These are phyloP conservation scores for Aphodius granarius DNA, from an alignment of 2,888 invertebrate species.

Conservation along the genomic window DNA sequence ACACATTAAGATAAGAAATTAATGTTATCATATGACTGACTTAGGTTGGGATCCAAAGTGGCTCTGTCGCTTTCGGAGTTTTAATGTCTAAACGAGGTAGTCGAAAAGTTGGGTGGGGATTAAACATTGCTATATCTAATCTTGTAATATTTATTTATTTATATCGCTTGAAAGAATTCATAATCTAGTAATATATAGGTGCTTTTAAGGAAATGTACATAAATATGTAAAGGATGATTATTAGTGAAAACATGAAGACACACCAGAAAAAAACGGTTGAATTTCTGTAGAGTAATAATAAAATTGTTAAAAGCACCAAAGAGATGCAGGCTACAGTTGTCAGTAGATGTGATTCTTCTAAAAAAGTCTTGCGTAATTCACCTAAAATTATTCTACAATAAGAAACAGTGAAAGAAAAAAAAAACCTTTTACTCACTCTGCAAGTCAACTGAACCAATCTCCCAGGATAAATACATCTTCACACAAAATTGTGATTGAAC, in stretches of 20 bases:
- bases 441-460: no score
- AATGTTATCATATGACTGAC: no score
- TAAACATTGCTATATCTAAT: no score
- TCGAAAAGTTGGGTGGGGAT: no score
- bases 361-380: neutral
- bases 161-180: neutral
- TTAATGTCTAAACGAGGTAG: no score
- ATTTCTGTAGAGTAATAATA: neutral
- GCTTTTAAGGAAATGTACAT: neutral
- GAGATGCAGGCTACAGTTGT: neutral
- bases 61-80: no score
- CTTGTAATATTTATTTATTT: neutral
- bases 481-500: no score
- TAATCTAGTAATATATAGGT: neutral
- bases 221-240: neutral
- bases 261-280: neutral
- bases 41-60: no score
- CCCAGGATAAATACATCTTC: no score
- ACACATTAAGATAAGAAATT: no score
- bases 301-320: neutral
- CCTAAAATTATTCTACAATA: neutral
- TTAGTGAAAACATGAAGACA: neutral
- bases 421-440: no score
- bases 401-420: neutral
- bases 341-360: neutral